Conservation (phyloP, 2,113 vertebrate species). For the Columba janthina region DNA sequence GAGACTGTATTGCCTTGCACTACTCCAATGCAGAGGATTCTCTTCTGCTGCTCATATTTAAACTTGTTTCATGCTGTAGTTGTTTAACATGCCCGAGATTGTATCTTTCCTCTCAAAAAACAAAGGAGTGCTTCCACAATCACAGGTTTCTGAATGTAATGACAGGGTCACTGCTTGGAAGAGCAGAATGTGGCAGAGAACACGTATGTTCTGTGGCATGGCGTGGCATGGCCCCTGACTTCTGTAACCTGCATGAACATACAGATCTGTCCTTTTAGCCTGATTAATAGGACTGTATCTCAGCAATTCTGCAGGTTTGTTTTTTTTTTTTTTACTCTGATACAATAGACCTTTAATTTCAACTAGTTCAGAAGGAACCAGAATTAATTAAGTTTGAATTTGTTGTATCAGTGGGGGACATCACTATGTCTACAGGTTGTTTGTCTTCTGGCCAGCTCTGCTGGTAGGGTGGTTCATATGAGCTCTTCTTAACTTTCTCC, state of each 20-base stretch:
- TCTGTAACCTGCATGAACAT: not conserved
- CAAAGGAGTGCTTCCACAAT: not conserved
- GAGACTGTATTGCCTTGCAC: not conserved
- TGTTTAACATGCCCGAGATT: not conserved
- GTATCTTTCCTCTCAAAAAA: not conserved
- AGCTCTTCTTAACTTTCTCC: not conserved
- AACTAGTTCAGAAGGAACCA: not conserved
- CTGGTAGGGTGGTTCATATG: not conserved
- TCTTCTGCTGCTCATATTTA: not conserved
- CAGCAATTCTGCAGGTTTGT: not conserved
- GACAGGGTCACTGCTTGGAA: not conserved
- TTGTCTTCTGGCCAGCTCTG: not conserved
- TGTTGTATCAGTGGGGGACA: not conserved
- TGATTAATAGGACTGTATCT: not conserved
- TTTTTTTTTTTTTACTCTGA: not conserved
- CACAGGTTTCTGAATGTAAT: not conserved
- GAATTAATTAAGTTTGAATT: not conserved
- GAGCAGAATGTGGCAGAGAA: not conserved
- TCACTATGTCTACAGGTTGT: not conserved
- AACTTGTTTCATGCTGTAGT: not conserved
- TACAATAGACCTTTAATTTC: not conserved
- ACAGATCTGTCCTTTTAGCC: not conserved
- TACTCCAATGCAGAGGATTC: not conserved
- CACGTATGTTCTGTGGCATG: rapidly evolving
- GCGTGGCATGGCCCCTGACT: not conserved